These are phyloP conservation scores for Brachypodius melanocephalos DNA, from an alignment of 2,113 vertebrate species.

Conservation along the genomic window DNA sequence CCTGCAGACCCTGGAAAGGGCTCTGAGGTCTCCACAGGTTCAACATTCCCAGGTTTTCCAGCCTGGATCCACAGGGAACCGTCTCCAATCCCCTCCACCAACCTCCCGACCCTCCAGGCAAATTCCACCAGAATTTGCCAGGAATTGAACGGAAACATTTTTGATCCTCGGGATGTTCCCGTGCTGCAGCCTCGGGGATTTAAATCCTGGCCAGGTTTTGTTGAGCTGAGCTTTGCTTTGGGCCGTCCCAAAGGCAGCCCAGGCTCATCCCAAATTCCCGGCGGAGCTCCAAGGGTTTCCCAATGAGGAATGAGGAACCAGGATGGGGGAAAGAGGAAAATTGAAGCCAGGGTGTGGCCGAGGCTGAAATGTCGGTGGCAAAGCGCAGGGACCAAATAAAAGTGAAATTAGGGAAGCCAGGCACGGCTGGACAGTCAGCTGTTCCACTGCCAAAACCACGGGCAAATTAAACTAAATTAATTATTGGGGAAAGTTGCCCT, in stretches of 20 bases:
- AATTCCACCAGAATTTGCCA: not conserved
- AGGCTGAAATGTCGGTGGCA: not conserved
- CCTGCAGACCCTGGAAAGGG: not conserved
- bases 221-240: not conserved
- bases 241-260: not conserved
- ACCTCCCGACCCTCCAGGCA: not conserved
- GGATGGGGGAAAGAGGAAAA: not conserved
- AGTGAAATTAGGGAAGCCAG: conserved; percentile 24
- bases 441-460: not conserved
- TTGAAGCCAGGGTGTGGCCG: not conserved
- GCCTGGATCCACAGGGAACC: not conserved
- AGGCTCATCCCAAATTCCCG: not conserved
- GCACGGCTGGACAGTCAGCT: not conserved
- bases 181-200: not conserved
- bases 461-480: not conserved
- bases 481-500: not conserved
- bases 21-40: not conserved
- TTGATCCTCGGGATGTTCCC: not conserved
- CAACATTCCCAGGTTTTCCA: not conserved
- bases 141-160: not conserved
- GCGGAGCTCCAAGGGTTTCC: accelerated
- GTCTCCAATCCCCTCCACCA: not conserved
- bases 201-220: not conserved
- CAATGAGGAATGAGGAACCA: not conserved
- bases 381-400: not conserved